Evolutionary conservation across 2,888 invertebrate genomes (phyloP).

Genomic region (Esperia sulphurella): DNA sequence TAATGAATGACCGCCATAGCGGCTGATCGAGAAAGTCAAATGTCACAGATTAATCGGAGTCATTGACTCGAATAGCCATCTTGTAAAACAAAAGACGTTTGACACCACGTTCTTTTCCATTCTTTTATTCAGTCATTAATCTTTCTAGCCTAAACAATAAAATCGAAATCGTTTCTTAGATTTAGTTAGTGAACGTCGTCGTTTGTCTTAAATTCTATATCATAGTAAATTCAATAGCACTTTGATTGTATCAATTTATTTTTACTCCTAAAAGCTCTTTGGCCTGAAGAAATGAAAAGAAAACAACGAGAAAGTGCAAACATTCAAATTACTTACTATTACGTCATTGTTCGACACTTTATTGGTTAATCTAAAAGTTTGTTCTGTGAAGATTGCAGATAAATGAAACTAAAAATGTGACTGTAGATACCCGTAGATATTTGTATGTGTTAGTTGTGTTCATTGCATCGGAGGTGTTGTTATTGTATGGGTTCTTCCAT

Average conservation of each 20-base stretch:
- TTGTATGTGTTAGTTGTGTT: slow-evolving; percentile 1
- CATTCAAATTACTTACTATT: no score
- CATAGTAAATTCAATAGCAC: background rate
- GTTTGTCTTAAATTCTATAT: background rate
- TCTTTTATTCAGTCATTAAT: slow-evolving; percentile 4
- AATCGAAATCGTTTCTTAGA: background rate
- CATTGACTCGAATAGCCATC: background rate
- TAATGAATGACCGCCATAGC: no score
- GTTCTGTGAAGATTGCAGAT: slow-evolving; percentile 9
- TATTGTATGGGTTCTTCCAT: background rate
- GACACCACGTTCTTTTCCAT: background rate
- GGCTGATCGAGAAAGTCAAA: slow-evolving; percentile 1
- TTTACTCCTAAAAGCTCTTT: no score
- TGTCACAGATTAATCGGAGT: background rate
- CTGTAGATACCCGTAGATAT: slow-evolving; percentile 3
- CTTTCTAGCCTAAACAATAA: slow-evolving; percentile 3
- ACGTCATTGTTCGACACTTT: no score
- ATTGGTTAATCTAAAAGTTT: no score
- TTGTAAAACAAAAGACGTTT: slow-evolving; percentile 5
- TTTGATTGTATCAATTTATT: background rate
- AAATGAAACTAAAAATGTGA: background rate
- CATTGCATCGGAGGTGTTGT: background rate
- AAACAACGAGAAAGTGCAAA: no score
- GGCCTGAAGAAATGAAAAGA: no score
- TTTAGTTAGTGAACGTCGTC: background rate